Conservation (phyloP, 1,140 invertebrate species). For the Orchesella cincta region DNA sequence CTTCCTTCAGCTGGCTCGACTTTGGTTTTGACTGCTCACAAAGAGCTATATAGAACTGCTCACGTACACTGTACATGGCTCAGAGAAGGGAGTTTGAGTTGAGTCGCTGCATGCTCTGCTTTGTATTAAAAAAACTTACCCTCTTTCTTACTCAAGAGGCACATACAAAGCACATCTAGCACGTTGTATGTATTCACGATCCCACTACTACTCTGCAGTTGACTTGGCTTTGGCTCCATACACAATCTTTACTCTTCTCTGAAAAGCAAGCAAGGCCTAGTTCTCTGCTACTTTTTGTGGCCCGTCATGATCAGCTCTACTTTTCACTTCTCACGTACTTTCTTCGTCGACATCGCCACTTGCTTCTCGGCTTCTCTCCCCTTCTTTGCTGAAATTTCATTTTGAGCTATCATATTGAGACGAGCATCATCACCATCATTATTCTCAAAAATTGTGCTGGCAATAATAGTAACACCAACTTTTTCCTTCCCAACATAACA, state of each 20-base stretch:
- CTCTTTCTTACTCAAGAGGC: conserved; percentile 11
- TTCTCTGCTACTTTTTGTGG: background rate
- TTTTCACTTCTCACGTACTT: conserved; percentile 26
- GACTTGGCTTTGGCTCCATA: background rate
- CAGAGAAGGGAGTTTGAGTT: background rate
- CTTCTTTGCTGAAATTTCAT: background rate
- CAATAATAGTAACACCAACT: conserved; percentile 11
- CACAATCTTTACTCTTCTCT: background rate
- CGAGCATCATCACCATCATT: conserved; percentile 18
- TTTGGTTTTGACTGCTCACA: too few species aligned
- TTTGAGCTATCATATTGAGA: conserved; percentile 28
- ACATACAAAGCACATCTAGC: conserved; percentile 16
- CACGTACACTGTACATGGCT: background rate
- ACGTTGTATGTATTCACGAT: too few species aligned
- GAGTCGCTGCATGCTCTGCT: background rate
- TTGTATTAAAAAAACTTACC: conserved; percentile 15
- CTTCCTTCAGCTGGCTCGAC: background rate
- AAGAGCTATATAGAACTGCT: background rate
- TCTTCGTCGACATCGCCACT: background rate
- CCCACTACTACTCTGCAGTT: background rate
- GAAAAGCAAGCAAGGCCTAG: background rate
- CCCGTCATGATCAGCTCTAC: conserved; percentile 23
- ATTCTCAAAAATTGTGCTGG: conserved; percentile 4
- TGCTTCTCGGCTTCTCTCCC: background rate
- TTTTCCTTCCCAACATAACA: background rate